Conservation (phyloP, 2,888 invertebrate species). For the Dolomedes plantarius region DNA sequence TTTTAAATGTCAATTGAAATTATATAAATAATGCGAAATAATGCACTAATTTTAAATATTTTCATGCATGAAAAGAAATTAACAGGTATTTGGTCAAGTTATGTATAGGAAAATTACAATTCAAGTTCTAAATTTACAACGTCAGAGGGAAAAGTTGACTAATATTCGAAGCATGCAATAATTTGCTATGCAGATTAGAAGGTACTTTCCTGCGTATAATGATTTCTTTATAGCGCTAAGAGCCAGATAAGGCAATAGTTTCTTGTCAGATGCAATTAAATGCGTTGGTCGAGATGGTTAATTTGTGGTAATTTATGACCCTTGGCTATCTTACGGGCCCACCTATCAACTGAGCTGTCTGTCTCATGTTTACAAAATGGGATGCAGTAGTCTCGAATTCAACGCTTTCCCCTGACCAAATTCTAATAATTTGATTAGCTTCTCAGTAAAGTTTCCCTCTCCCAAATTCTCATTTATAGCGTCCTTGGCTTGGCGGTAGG, state of each 20-base stretch:
- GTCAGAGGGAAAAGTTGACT: too few relatives aligned
- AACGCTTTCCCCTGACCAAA: background rate
- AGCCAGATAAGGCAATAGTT: background rate
- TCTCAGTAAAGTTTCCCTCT: background rate
- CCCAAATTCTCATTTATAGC: background rate
- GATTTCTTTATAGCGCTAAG: background rate
- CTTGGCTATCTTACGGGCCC: background rate
- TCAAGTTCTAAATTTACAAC: too few relatives aligned
- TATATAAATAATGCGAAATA: too few relatives aligned
- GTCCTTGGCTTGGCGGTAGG: background rate
- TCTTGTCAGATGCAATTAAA: background rate
- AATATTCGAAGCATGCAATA: too few relatives aligned
- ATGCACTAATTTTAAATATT: too few relatives aligned
- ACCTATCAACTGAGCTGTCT: conserved; percentile 24
- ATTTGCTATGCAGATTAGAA: too few relatives aligned
- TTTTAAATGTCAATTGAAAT: too few relatives aligned
- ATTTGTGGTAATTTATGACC: conserved; percentile 14
- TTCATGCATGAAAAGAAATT: too few relatives aligned
- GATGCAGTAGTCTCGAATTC: background rate
- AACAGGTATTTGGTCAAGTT: too few relatives aligned
- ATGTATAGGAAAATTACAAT: too few relatives aligned
- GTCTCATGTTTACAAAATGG: conserved; percentile 24
- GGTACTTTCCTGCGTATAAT: too few relatives aligned
- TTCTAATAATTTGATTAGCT: conserved; percentile 2
- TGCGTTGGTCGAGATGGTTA: background rate